Evolutionary conservation across 1,140 invertebrate species (phyloP).

Genomic region (Helicoverpa armigera): DNA sequence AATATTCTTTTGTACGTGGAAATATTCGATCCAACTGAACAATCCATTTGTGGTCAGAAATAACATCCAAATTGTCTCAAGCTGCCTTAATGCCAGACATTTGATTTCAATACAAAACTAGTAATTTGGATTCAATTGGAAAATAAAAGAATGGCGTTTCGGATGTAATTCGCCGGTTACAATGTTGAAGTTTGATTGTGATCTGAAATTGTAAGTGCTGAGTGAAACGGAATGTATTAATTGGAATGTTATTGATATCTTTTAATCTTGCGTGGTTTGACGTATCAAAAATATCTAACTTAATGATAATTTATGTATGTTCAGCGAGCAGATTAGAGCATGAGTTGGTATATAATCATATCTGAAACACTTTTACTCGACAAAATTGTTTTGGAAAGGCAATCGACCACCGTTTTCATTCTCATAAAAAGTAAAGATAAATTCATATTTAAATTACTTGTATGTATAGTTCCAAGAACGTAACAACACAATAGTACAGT

Average conservation of each 20-base stretch:
- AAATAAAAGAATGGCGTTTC: constrained; percentile 16
- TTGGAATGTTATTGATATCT: too few species aligned
- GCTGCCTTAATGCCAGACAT: not conserved
- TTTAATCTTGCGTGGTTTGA: too few species aligned
- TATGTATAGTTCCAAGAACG: not conserved
- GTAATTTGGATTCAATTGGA: not conserved
- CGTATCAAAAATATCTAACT: too few species aligned
- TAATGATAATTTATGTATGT: too few species aligned
- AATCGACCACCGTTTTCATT: too few species aligned
- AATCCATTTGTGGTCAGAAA: not conserved
- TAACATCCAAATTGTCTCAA: not conserved
- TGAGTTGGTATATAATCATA: too few species aligned
- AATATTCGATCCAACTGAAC: not conserved
- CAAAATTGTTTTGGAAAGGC: too few species aligned
- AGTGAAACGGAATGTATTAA: not conserved
- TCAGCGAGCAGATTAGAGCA: too few species aligned
- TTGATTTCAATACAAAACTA: constrained; percentile 9
- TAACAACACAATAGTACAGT: not conserved
- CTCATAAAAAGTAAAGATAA: too few species aligned
- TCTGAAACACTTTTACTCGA: too few species aligned
- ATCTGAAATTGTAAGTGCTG: constrained; percentile 6
- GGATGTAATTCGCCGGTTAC: not conserved
- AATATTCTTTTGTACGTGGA: not conserved
- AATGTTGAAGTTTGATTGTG: not conserved
- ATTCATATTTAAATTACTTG: too few species aligned